A percentile compares a stretch with the other conserved stretches of the same genome.
Evolutionary conservation across 2,888 invertebrate genomes (phyloP).

Genomic region (Troilus luridus): DNA sequence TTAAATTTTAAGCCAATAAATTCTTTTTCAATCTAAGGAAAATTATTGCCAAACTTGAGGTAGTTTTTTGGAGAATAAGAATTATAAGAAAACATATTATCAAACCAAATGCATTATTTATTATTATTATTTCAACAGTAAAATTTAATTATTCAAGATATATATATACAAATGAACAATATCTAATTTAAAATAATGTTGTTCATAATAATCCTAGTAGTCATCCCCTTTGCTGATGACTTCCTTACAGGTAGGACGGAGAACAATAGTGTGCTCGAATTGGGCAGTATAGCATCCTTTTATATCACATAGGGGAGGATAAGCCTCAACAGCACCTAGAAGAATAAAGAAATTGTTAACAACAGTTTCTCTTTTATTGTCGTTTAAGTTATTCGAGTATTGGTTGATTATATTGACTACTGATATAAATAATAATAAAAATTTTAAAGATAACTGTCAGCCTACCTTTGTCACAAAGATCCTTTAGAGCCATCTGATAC

Average conservation of each 20-base stretch:
- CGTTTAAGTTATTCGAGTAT: not conserved
- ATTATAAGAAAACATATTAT: not conserved
- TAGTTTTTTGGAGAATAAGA: not conserved
- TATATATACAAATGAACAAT: constrained; percentile 40
- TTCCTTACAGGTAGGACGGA: constrained; percentile 98
- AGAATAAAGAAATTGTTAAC: constrained; percentile 55
- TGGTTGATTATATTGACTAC: not conserved
- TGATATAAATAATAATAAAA: not conserved
- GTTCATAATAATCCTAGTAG: constrained; percentile 76
- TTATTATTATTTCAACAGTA: not conserved
- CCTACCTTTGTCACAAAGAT: constrained; percentile 93
- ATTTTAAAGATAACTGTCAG: not conserved
- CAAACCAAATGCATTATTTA: not conserved
- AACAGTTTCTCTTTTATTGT: not conserved
- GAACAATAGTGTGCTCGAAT: constrained; percentile 97
- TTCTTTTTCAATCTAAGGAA: no score
- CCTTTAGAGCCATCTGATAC: constrained; percentile 98
- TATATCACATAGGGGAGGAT: constrained; percentile 97
- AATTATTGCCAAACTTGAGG: not conserved
- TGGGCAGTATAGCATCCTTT: constrained; percentile 99
- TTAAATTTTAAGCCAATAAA: no score
- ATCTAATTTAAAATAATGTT: not conserved
- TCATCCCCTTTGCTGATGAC: constrained; percentile 97
- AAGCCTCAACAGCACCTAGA: constrained; percentile 88
- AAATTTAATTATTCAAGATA: constrained; percentile 8